Base-by-base conservation (phyloP, 2,888 invertebrate genomes). In the Sarcophaga caerulescens region DNA sequence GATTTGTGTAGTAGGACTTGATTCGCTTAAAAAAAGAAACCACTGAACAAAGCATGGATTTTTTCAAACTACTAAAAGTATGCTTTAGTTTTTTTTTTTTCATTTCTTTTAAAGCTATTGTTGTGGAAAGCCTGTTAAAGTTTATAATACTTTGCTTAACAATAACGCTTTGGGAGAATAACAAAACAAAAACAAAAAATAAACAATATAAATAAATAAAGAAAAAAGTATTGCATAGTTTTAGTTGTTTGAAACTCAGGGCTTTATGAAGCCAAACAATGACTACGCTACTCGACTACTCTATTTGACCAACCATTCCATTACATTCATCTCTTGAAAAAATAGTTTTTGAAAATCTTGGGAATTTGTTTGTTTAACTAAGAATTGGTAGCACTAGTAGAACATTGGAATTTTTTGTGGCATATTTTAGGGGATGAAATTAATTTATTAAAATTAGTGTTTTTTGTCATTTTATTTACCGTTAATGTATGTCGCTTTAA, bases 1-100 rank as follows among this genome's bases (percentile, higher is more conserved):
- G 74, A 79, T 79, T 79, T 84, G 84, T 75, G 84, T n/a, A n/a
- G n/a, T 75, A 79, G 79, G 79, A 19, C 60, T 35, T 75, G 45
- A 23, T 47, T 25, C 14, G 25, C 5, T 35, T 14, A 47, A 23
- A 21, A 71, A 62, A 70, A 63, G 8, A 35, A 35, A 10, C 35
- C 52, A 68, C 63, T 74, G 45, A 84, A 79, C 25, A 79, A 84
- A 79, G 83, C 78, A 69, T 63, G 12, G 62, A n/a, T 21, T 59
- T 69, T 70, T 65, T 12, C 35, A 66, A 66, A 57, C 8, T 44
- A 35, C 59, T 1, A 45, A 79, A 79, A 78, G 66, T 78, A 68
- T 83, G 82, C 45, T 78, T 73, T 77, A 77, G 68, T 47, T 73
- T 73, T 81, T 35, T 52, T 52, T 17, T 10, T 52, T 17, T 0